These are phyloP conservation scores for Cataglyphis albicans DNA, from an alignment of 2,888 invertebrate genomes.

Conservation along the genomic window DNA sequence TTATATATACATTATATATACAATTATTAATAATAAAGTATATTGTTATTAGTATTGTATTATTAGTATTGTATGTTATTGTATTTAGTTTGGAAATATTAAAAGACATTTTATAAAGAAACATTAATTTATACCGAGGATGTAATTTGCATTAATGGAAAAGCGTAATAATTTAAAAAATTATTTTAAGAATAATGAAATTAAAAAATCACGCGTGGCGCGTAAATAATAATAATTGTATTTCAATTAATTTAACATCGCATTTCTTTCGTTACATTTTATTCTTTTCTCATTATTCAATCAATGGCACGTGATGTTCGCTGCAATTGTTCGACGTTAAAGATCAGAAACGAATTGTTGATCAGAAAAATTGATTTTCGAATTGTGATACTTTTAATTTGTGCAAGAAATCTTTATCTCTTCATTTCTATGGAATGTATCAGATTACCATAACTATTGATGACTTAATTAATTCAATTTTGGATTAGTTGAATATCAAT, in stretches of 20 bases:
- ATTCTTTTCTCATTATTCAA: constrained; percentile 17
- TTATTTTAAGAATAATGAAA: neutral
- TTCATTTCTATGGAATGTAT: neutral
- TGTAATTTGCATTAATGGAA: neutral
- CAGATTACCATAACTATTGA: neutral
- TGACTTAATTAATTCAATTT: constrained; percentile 18
- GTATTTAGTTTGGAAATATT: neutral
- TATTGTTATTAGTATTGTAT: neutral
- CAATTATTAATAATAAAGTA: neutral
- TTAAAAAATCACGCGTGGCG: neutral
- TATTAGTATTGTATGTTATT: too few species aligned
- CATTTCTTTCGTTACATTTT: neutral
- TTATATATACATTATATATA: neutral
- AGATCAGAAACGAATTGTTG: constrained; percentile 6
- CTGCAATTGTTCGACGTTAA: constrained; percentile 2
- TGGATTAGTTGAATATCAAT: constrained; percentile 28
- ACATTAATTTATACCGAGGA: neutral
- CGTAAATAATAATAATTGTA: neutral
- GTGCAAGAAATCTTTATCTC: constrained; percentile 15
- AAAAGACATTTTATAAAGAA: neutral
- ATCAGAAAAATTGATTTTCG: constrained; percentile 20
- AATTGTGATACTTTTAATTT: constrained; percentile 18
- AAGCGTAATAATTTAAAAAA: constrained; percentile 1
- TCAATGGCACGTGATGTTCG: neutral
- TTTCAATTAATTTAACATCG: neutral